phyloP scores from a whole-genome alignment of 2,113 vertebrate species.

The Ardeotis arabs region DNA sequence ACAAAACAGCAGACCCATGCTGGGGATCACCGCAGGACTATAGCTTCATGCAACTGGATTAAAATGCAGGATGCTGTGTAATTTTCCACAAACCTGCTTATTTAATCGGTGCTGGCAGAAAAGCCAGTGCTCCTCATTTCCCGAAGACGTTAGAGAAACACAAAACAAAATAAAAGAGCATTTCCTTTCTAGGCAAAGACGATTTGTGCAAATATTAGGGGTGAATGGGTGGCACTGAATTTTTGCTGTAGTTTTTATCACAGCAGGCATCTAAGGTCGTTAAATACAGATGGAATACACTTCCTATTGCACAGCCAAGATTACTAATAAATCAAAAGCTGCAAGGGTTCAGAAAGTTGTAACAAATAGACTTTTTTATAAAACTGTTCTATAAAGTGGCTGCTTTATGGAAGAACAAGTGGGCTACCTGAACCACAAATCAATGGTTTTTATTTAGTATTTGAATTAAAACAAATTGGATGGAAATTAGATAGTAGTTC shows the following conservation, averaged over 20 bases:
- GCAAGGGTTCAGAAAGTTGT: background rate
- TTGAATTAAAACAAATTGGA: background rate
- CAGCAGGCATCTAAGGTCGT: background rate
- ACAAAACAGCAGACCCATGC: slow-evolving; percentile 9
- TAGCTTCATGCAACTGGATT: slow-evolving; percentile 32
- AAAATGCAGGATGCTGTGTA: slow-evolving; percentile 41
- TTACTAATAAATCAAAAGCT: slow-evolving; percentile 13
- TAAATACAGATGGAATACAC: background rate
- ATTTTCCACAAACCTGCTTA: slow-evolving; percentile 38
- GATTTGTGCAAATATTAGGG: background rate
- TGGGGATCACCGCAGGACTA: slow-evolving; percentile 11
- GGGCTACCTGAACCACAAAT: background rate
- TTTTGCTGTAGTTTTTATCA: background rate
- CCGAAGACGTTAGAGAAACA: background rate
- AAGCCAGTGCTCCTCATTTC: background rate
- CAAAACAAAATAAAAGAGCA: background rate
- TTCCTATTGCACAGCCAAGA: background rate
- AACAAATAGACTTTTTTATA: background rate
- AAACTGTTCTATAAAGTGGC: background rate
- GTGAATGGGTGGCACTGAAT: background rate
- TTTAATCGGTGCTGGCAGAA: slow-evolving; percentile 19
- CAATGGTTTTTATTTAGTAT: background rate
- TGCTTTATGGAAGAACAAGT: background rate
- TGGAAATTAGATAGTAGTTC: background rate
- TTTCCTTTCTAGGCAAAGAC: background rate